These are phyloP conservation scores for Trissonchulus latispiculum DNA, from an alignment of 2,888 invertebrate species.

Conservation along the genomic window DNA sequence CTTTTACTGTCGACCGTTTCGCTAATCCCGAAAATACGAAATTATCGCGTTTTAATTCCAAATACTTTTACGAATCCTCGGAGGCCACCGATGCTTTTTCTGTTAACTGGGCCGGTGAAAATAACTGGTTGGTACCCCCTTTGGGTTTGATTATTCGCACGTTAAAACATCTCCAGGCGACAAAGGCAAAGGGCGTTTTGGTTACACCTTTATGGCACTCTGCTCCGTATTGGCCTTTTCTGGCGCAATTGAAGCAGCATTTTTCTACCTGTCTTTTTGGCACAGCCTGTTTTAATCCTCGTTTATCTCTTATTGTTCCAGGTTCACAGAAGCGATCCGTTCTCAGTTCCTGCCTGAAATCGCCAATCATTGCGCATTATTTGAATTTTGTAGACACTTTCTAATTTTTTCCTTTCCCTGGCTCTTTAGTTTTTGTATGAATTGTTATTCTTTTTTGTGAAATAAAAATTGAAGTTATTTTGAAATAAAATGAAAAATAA, in stretches of 20 bases:
- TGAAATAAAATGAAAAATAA: neutral
- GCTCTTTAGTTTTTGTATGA: too few relatives aligned
- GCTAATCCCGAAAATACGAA: neutral
- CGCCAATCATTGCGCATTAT: neutral
- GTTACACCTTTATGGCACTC: neutral
- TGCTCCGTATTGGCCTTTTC: neutral
- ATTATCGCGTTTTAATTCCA: neutral
- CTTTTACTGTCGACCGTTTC: conserved; percentile 7
- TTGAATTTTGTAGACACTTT: too few relatives aligned
- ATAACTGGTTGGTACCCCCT: conserved; percentile 1
- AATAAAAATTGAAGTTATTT: neutral
- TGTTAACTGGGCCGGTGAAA: neutral
- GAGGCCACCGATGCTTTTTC: neutral
- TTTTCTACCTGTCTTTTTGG: neutral
- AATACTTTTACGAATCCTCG: neutral
- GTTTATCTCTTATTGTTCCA: neutral
- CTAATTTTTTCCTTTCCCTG: too few relatives aligned
- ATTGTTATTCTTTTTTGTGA: neutral
- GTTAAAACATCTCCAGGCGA: neutral
- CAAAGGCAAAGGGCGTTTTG: neutral
- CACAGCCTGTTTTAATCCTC: neutral
- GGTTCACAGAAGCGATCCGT: neutral
- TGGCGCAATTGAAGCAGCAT: neutral
- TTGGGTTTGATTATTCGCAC: neutral
- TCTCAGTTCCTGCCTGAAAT: neutral